Evolutionary conservation across 2,113 vertebrate species (phyloP).

Genomic region (Tyto alba): DNA sequence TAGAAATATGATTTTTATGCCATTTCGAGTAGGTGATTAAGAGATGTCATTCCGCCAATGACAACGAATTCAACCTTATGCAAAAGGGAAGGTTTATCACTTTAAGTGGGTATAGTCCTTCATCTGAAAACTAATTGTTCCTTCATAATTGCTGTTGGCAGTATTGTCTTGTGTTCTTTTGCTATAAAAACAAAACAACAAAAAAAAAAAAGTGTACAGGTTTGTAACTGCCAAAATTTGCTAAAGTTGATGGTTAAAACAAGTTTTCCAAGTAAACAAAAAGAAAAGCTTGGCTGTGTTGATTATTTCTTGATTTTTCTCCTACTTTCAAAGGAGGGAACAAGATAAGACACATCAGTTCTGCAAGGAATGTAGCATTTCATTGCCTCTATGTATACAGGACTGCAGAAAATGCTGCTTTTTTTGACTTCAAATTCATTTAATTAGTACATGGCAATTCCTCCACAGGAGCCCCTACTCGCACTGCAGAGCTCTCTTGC

Average conservation of each 20-base stretch:
- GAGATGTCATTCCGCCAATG: slow-evolving; percentile 12
- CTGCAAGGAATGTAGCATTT: not conserved
- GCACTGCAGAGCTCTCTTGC: not conserved
- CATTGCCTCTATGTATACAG: not conserved
- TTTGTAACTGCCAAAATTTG: slow-evolving; percentile 83
- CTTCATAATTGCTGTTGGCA: slow-evolving; percentile 73
- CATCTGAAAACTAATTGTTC: slow-evolving; percentile 47
- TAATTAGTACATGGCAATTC: not conserved
- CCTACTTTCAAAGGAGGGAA: slow-evolving; percentile 7
- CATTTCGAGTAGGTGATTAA: slow-evolving; percentile 58
- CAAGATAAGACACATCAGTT: not conserved
- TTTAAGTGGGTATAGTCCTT: slow-evolving; percentile 51
- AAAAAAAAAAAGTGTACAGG: slow-evolving; percentile 68
- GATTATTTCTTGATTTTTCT: slow-evolving; percentile 60
- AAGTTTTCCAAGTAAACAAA: slow-evolving; percentile 78
- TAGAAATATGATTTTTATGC: slow-evolving; percentile 43
- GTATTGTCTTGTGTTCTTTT: slow-evolving; percentile 79
- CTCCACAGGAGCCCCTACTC: not conserved
- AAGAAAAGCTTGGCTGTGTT: slow-evolving; percentile 56
- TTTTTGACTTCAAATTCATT: not conserved
- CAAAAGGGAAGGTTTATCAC: slow-evolving; percentile 67
- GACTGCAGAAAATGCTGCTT: not conserved
- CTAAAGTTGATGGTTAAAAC: slow-evolving; percentile 79
- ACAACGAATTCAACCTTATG: slow-evolving; percentile 67
- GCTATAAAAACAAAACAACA: slow-evolving; percentile 57